Conservation (phyloP, 1,140 invertebrate genomes). For the Caenorhabditis tropicalis region DNA sequence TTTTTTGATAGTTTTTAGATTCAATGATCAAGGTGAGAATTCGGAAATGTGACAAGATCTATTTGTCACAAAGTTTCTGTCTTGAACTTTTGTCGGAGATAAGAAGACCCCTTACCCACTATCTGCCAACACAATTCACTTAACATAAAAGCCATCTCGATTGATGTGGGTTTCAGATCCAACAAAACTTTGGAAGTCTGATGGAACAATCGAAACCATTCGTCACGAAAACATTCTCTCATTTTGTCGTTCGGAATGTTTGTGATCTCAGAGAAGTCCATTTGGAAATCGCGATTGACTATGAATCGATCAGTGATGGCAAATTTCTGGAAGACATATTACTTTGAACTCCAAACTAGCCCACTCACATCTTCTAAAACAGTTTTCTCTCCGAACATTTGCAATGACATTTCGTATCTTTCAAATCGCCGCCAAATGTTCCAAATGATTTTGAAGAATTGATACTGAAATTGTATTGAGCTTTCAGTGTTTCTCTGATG, state of each 20-base stretch:
- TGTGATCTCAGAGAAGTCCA: background rate
- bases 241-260: background rate
- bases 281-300: background rate
- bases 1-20: too few species aligned
- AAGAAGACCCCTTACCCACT: background rate
- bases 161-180: background rate
- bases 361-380: background rate
- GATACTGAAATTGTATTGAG: background rate
- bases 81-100: too few species aligned
- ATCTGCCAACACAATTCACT: background rate
- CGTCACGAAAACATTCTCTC: too few species aligned
- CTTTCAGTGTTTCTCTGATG: too few species aligned
- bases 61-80: too few species aligned
- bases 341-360: background rate
- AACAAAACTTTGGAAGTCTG: too few species aligned
- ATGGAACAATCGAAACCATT: too few species aligned
- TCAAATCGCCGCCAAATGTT: background rate
- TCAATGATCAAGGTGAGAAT: too few species aligned
- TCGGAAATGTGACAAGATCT: too few species aligned
- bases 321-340: background rate
- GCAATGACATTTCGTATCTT: background rate
- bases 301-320: background rate
- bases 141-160: background rate
- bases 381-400: background rate
- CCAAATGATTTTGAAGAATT: background rate